Evolutionary conservation across 2,113 vertebrate species (phyloP), one percentile per base, ranked within the genome.

Genomic region (Hystrix cristata): DNA sequence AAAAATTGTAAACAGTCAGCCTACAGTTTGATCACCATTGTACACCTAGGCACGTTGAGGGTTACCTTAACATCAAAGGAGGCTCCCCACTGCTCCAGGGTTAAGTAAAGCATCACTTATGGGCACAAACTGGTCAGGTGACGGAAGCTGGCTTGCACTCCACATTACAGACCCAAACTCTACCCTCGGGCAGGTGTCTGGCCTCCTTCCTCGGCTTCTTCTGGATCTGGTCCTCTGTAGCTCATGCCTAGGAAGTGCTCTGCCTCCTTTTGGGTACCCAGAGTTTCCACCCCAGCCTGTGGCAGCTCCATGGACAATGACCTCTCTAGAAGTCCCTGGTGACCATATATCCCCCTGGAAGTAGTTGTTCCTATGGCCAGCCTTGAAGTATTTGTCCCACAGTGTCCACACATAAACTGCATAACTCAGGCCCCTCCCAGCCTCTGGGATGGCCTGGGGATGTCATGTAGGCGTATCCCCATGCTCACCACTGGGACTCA

Each of bases 101-200:
- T 18, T 57, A 13, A 7, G 7, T 11, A 0, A 5, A 3, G 0
- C 2, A 1, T 4, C 0, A 1, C 2, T 8, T 60, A 38, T 16
- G 31, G 19, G 7, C 3, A 21, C 67, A 8, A 9, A 1, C 0
- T 34, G 34, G 43, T 3, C 9, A 4, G 14, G 6, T 11, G 27
- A 38, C 31, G 55, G 16, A 15, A 3, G 38, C 5, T 1, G 12
- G 38, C 81, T 85, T 6, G 25, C 4, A 2, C 1, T 4, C 38
- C 4, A 2, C 3, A 10, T 12, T 14, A 38, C 21, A 60, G 23
- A n/a, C 38, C 46, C 2, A 16, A 18, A 84, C 14, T 21, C 8
- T 0, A 38, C 3, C 34, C n/a, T 62, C 1, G 0, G 1, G 0
- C 67, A 38, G 29, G 25, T 2, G 18, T 38, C 9, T 3, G 3